A percentile compares a stretch with the other conserved stretches of the same genome.
Conservation (phyloP, 1,140 invertebrate species). For the Psilanteris sp. region DNA sequence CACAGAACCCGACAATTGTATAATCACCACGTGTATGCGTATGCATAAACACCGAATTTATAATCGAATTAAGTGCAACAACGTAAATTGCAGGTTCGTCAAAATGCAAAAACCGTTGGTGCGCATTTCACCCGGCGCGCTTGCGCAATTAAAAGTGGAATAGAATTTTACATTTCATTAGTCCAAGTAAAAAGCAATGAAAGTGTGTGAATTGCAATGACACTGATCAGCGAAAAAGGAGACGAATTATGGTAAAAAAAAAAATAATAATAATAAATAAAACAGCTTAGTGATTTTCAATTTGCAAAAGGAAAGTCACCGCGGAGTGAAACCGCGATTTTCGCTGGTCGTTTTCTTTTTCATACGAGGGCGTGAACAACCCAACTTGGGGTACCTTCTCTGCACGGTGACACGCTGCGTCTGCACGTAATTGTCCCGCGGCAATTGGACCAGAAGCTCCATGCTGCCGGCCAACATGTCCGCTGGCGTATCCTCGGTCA, state of each 20-base stretch:
- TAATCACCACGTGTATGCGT: no score
- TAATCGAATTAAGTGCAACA: no score
- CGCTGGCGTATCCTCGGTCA: slow-evolving; percentile 87
- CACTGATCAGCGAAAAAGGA: slow-evolving; percentile 11
- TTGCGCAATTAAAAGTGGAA: no score
- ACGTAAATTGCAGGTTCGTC: no score
- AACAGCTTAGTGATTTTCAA: slow-evolving; percentile 29
- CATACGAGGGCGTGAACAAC: slow-evolving; percentile 7
- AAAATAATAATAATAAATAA: no score
- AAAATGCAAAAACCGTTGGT: no score
- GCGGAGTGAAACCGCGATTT: slow-evolving; percentile 32
- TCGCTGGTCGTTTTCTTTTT: background rate
- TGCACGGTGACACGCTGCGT: slow-evolving; percentile 83
- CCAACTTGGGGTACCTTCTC: slow-evolving; percentile 81
- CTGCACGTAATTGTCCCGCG: slow-evolving; percentile 82
- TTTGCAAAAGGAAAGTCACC: slow-evolving; percentile 14
- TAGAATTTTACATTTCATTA: no score
- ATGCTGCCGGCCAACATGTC: slow-evolving; percentile 88
- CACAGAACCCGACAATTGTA: no score
- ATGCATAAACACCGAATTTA: no score
- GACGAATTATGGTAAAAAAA: slow-evolving; percentile 5
- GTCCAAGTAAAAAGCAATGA: background rate
- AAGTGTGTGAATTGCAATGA: slow-evolving; percentile 1
- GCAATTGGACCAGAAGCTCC: slow-evolving; percentile 86
- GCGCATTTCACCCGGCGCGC: no score